Conservation (phyloP, 2,888 invertebrate species). For the Falcaria lacertinaria region DNA sequence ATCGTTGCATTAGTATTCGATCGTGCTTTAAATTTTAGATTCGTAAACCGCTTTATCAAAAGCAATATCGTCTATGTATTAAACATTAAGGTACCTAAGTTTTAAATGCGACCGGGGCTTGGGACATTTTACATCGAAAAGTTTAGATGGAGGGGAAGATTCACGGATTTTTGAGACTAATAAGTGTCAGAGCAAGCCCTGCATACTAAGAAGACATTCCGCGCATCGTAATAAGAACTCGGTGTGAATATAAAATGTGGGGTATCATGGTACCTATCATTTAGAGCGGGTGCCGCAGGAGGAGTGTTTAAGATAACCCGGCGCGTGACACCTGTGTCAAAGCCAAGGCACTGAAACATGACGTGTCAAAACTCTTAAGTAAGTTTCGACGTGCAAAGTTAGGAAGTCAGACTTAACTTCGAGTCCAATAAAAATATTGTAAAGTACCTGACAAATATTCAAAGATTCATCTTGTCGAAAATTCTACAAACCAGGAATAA, state of each 20-base stretch:
- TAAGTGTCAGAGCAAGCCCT: slow-evolving; percentile 65
- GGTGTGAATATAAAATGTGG: slow-evolving; percentile 68
- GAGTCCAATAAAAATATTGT: neutral
- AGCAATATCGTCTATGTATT: slow-evolving; percentile 75
- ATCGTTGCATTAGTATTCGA: slow-evolving; percentile 68
- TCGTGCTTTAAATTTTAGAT: slow-evolving; percentile 76
- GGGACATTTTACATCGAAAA: slow-evolving; percentile 57
- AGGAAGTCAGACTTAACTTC: slow-evolving; percentile 5
- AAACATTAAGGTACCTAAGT: slow-evolving; percentile 70
- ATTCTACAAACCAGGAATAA: neutral
- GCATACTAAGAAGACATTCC: slow-evolving; percentile 71
- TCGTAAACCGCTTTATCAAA: slow-evolving; percentile 76
- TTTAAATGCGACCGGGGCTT: slow-evolving; percentile 59
- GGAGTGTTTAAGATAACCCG: slow-evolving; percentile 51
- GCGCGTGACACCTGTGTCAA: slow-evolving; percentile 54
- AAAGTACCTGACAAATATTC: neutral
- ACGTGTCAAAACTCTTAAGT: slow-evolving; percentile 39
- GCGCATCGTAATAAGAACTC: slow-evolving; percentile 68
- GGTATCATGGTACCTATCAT: slow-evolving; percentile 57
- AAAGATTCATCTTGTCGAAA: neutral
- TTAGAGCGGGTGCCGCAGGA: slow-evolving; percentile 47
- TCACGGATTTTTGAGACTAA: slow-evolving; percentile 75
- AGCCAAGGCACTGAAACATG: slow-evolving; percentile 23
- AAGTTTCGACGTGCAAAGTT: slow-evolving; percentile 21
- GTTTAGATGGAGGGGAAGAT: slow-evolving; percentile 51